phyloP scores from a whole-genome alignment of 2,113 vertebrate genomes.

The Paratilapia polleni region DNA sequence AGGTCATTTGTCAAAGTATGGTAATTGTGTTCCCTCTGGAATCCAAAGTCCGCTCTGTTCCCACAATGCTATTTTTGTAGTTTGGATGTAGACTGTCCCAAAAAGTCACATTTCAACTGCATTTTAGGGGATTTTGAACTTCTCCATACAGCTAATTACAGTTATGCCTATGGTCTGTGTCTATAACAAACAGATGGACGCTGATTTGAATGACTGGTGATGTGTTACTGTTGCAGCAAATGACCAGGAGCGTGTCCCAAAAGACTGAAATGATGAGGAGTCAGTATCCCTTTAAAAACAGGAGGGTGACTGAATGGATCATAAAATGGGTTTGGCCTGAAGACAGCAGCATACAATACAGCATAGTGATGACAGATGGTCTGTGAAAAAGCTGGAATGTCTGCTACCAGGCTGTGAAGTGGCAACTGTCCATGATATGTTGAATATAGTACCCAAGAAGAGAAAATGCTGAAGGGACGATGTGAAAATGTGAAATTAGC shows the following conservation, averaged over 20 bases:
- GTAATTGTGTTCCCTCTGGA: slow-evolving; percentile 47
- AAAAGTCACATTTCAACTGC: slow-evolving; percentile 55
- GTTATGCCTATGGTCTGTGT: slow-evolving; percentile 39
- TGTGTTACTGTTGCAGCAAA: slow-evolving; percentile 12
- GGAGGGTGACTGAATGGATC: slow-evolving; percentile 53
- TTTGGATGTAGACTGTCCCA: slow-evolving; percentile 47
- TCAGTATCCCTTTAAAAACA: slow-evolving; percentile 55
- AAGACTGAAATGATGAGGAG: slow-evolving; percentile 41
- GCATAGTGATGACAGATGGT: slow-evolving; percentile 64
- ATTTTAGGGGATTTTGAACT: slow-evolving; percentile 50
- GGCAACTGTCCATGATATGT: slow-evolving; percentile 14
- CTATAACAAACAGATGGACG: slow-evolving; percentile 72
- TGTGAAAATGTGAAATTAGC: not conserved
- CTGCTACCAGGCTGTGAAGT: slow-evolving; percentile 52
- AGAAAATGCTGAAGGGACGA: slow-evolving; percentile 1
- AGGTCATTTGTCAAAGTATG: slow-evolving; percentile 53
- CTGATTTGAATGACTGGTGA: slow-evolving; percentile 37
- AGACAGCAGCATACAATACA: slow-evolving; percentile 35
- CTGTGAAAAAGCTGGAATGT: slow-evolving; percentile 44
- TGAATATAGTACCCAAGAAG: not conserved
- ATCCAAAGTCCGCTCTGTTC: slow-evolving; percentile 45
- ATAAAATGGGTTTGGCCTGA: slow-evolving; percentile 53
- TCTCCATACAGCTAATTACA: slow-evolving; percentile 64
- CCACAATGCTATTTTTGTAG: slow-evolving; percentile 64
- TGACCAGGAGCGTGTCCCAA: slow-evolving; percentile 13